Evolutionary conservation across 2,888 invertebrate species (phyloP).

Genomic region (Hemistola chrysoprasaria): DNA sequence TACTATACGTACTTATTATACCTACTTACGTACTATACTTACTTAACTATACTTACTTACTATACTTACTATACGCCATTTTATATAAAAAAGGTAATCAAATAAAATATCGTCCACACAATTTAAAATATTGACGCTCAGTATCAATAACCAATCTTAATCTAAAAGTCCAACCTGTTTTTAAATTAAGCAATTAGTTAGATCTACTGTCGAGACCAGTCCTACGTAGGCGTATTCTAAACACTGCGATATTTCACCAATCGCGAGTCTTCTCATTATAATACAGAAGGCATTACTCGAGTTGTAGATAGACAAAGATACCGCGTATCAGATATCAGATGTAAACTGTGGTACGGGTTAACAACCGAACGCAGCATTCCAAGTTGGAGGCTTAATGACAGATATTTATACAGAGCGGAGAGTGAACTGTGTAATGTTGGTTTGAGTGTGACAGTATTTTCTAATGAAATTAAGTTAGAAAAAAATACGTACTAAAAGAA

Average conservation of each 20-base stretch:
- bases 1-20: too few relatives aligned
- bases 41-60: too few relatives aligned
- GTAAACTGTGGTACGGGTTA: conserved; percentile 70
- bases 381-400: conserved; percentile 57
- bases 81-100: background rate
- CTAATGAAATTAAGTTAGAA: background rate
- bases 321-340: conserved; percentile 70
- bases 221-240: conserved; percentile 31
- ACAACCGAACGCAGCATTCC: conserved; percentile 71
- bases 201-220: conserved; percentile 10
- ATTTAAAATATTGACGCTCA: too few relatives aligned
- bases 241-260: conserved; percentile 47
- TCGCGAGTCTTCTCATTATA: conserved; percentile 55
- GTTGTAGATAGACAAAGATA: conserved; percentile 70
- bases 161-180: too few relatives aligned
- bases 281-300: conserved; percentile 52
- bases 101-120: too few relatives aligned
- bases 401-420: conserved; percentile 55
- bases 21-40: too few relatives aligned
- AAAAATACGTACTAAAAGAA: background rate
- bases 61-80: too few relatives aligned
- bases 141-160: too few relatives aligned
- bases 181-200: conserved; percentile 1
- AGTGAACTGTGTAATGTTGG: background rate
- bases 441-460: background rate